These are phyloP conservation scores for Medauroidea extradentata DNA, from an alignment of 1,140 invertebrate genomes.

Conservation along the genomic window DNA sequence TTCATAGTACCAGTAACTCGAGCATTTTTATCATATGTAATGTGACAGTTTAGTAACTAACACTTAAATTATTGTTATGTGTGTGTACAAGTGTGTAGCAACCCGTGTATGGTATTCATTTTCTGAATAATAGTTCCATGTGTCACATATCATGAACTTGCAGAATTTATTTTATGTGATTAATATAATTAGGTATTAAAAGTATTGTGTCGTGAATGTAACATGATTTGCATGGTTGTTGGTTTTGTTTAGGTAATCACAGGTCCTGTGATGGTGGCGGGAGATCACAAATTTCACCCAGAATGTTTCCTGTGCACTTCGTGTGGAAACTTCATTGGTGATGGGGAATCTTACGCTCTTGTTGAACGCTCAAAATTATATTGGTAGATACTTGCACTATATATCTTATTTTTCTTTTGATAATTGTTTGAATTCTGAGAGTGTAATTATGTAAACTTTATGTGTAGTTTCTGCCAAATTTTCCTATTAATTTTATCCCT, in stretches of 20 bases:
- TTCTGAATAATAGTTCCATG: not conserved
- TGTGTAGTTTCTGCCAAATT: not conserved
- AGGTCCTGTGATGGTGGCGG: constrained; percentile 90
- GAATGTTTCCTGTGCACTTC: constrained; percentile 87
- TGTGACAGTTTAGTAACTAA: no score
- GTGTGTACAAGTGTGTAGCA: no score
- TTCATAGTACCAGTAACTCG: no score
- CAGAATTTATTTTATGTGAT: no score
- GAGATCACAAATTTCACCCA: constrained; percentile 91
- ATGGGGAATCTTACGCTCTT: constrained; percentile 86
- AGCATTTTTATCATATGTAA: no score
- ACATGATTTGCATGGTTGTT: not conserved
- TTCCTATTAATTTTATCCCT: no score
- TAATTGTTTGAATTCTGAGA: not conserved
- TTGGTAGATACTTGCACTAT: constrained; percentile 53
- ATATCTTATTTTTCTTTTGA: constrained; percentile 3
- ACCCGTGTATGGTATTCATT: no score
- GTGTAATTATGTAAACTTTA: not conserved
- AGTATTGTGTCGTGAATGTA: no score
- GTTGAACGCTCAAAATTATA: constrained; percentile 85
- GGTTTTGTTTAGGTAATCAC: constrained; percentile 63
- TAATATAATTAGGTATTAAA: no score
- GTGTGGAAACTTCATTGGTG: constrained; percentile 82
- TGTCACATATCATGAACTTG: not conserved
- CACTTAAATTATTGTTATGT: not conserved